A percentile compares a stretch with the other conserved stretches of the same genome.
phyloP scores from a whole-genome alignment of 2,888 invertebrate species.

The Drosophila diplacantha region DNA sequence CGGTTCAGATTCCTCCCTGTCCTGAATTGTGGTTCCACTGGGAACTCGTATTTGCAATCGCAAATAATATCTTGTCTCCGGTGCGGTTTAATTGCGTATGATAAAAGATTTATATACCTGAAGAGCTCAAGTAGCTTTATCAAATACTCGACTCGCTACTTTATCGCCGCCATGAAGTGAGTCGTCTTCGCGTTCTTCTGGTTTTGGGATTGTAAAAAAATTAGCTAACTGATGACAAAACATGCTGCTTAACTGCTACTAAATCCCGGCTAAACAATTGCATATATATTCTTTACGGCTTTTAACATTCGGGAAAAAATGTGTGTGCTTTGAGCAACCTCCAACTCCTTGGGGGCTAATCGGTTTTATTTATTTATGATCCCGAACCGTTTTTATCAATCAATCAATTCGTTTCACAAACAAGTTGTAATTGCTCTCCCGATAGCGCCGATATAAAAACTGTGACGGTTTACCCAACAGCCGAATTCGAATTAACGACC shows the following conservation, averaged over 20 bases:
- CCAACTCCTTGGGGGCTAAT: conserved; percentile 27
- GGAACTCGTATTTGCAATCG: conserved; percentile 8
- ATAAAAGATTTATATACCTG: conserved; percentile 58
- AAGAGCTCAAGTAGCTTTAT: conserved; percentile 44
- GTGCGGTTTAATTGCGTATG: conserved; percentile 47
- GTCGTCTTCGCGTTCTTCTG: conserved; percentile 38
- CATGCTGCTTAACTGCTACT: background rate
- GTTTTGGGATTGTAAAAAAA: conserved; percentile 24
- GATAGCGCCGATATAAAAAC: conserved; percentile 47
- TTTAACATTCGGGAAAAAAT: conserved; percentile 1
- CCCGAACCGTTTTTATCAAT: conserved; percentile 18
- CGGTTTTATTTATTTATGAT: conserved; percentile 2
- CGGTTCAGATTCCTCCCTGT: conserved; percentile 35
- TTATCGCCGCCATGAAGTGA: conserved; percentile 54
- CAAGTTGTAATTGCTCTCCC: conserved; percentile 25
- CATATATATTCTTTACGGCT: conserved; percentile 8
- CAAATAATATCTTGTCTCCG: conserved; percentile 19
- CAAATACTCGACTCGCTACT: conserved; percentile 43
- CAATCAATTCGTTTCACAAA: conserved; percentile 32
- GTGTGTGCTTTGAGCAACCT: conserved; percentile 1
- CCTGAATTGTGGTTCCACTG: conserved; percentile 1
- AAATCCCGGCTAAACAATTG: conserved; percentile 1
- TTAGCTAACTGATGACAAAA: conserved; percentile 43
- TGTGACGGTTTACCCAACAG: conserved; percentile 36
- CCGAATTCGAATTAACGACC: conserved; percentile 16